These are phyloP conservation scores for Zosterops borbonicus DNA, from an alignment of 2,113 vertebrate species.

Conservation along the genomic window DNA sequence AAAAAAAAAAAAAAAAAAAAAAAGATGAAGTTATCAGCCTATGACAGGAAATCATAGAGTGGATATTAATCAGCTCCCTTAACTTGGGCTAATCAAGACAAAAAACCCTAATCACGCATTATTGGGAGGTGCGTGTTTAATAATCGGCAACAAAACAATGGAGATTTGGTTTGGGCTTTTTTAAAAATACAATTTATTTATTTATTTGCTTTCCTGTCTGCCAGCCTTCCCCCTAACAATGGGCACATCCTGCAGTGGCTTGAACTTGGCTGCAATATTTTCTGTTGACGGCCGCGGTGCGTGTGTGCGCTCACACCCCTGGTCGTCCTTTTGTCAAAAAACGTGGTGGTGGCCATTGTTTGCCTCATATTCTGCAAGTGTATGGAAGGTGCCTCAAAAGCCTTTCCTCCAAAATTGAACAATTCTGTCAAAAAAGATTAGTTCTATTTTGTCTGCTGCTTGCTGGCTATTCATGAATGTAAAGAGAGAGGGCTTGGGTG, in stretches of 20 bases:
- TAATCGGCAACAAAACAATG: not conserved
- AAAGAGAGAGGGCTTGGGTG: conserved; percentile 82
- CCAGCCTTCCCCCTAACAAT: conserved; percentile 43
- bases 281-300: not conserved
- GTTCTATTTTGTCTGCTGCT: conserved; percentile 88
- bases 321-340: conserved; percentile 69
- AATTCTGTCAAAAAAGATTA: conserved; percentile 91
- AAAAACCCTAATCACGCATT: not conserved
- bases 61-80: conserved; percentile 40
- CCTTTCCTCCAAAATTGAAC: conserved; percentile 84
- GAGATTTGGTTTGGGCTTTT: not conserved
- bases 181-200: too few relatives aligned
- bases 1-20: not conserved
- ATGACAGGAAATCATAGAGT: conserved; percentile 57
- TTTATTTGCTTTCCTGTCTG: not conserved
- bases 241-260: conserved; percentile 43
- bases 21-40: conserved; percentile 53
- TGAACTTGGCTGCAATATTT: conserved; percentile 44
- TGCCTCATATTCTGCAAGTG: conserved; percentile 75
- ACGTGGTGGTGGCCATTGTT: conserved; percentile 74
- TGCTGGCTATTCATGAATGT: conserved; percentile 88
- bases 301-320: conserved; percentile 1
- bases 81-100: conserved; percentile 45
- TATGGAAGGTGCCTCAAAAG: conserved; percentile 78
- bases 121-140: not conserved